Evolutionary conservation across 35 echinoderm and acorn worm species (phyloP).

Genomic region (Lytechinus variegatus): DNA sequence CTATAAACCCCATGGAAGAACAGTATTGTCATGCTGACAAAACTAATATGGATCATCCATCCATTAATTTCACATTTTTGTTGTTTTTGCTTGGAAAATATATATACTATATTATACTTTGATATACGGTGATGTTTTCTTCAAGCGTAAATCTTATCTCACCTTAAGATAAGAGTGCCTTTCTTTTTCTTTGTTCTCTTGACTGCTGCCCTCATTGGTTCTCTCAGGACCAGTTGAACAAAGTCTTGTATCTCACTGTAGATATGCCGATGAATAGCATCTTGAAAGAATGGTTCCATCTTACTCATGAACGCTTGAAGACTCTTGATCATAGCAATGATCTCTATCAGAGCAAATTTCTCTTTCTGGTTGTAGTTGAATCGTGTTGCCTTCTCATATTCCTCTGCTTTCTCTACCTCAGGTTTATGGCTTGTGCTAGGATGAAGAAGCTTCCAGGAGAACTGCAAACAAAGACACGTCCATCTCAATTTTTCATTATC

Average conservation of each 20-base stretch:
- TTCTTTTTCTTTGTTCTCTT: constrained; percentile 60
- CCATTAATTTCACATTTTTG: too few relatives aligned
- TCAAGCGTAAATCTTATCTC: not conserved
- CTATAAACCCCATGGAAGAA: too few relatives aligned
- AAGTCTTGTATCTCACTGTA: constrained; percentile 62
- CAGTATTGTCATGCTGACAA: too few relatives aligned
- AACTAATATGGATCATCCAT: too few relatives aligned
- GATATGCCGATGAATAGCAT: constrained; percentile 55
- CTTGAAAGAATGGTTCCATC: constrained; percentile 52
- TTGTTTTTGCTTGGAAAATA: too few relatives aligned
- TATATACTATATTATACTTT: too few relatives aligned
- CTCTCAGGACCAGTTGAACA: constrained; percentile 55
- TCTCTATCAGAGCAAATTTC: constrained; percentile 70
- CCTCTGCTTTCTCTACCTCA: constrained; percentile 72
- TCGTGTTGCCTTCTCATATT: constrained; percentile 79
- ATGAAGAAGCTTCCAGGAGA: constrained; percentile 92
- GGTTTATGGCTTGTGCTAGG: constrained; percentile 74
- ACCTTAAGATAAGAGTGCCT: constrained; percentile 22
- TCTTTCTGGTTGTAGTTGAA: constrained; percentile 64
- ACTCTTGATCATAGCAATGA: constrained; percentile 72
- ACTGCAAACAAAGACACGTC: constrained; percentile 48
- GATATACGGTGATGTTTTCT: too few relatives aligned
- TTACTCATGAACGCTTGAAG: constrained; percentile 51
- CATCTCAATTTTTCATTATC: too few relatives aligned
- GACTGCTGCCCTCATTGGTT: constrained; percentile 57